phyloP scores from a whole-genome alignment of 2,888 invertebrate species.

The Oxystoma pomonae region DNA sequence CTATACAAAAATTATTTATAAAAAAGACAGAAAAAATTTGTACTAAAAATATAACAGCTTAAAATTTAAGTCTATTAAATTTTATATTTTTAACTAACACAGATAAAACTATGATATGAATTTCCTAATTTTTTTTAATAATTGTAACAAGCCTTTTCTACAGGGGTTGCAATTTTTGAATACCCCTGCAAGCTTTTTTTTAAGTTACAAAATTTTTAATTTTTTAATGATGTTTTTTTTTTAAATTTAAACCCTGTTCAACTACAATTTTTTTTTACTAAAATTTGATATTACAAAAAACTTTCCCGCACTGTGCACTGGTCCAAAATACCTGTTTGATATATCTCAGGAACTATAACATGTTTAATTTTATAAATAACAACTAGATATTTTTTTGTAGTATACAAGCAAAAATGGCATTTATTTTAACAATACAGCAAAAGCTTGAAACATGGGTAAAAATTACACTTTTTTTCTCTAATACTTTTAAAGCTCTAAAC shows the following conservation, averaged over 20 bases:
- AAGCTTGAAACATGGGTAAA: background rate
- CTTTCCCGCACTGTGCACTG: too few relatives aligned
- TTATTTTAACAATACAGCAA: background rate
- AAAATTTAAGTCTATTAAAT: background rate
- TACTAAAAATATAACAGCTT: background rate
- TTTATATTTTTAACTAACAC: background rate
- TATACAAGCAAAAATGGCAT: background rate
- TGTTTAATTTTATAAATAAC: too few relatives aligned
- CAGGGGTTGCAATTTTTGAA: too few relatives aligned
- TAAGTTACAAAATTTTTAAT: too few relatives aligned
- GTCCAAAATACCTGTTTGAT: too few relatives aligned
- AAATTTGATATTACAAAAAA: too few relatives aligned
- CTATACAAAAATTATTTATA: background rate
- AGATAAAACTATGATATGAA: background rate
- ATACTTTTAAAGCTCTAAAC: background rate
- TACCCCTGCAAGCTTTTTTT: too few relatives aligned
- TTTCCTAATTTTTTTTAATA: background rate
- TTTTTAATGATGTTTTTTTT: too few relatives aligned
- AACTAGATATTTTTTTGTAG: too few relatives aligned
- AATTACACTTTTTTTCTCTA: background rate
- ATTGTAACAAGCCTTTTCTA: background rate
- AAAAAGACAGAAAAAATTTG: background rate
- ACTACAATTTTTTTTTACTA: too few relatives aligned
- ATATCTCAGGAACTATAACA: too few relatives aligned
- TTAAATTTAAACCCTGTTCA: too few relatives aligned